A percentile compares a stretch with the other conserved stretches of the same genome.
Conservation (phyloP, 1,140 invertebrate genomes). For the Drosophila funebris region DNA sequence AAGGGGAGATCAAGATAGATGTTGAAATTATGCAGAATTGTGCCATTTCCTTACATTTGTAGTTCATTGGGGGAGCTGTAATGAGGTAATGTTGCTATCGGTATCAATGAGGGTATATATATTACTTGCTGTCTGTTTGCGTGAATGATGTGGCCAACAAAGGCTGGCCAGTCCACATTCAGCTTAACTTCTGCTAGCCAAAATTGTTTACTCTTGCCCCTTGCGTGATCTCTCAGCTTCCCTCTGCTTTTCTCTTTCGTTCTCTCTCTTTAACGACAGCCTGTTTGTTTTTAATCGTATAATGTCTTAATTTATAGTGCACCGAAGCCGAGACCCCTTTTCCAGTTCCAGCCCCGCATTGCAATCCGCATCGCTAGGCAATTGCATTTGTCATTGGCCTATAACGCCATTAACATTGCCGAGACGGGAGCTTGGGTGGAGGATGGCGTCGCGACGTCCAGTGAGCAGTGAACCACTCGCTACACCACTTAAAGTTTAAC, state of each 20-base stretch:
- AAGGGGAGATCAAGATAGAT: conserved; percentile 40
- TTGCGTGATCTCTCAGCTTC: not conserved
- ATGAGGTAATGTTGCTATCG: not conserved
- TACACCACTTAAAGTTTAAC: conserved; percentile 69
- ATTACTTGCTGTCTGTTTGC: not conserved
- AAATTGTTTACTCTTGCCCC: conserved; percentile 20
- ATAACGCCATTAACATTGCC: conserved; percentile 77
- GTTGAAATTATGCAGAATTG: conserved; percentile 20
- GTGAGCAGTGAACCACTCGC: conserved; percentile 33
- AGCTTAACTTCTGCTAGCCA: conserved; percentile 28
- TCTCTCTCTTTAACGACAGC: conserved; percentile 65
- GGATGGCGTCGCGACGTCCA: not conserved
- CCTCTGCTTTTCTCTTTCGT: conserved; percentile 24
- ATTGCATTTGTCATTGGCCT: conserved; percentile 80
- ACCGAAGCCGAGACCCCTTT: conserved; percentile 39
- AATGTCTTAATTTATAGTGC: conserved; percentile 83
- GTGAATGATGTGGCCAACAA: conserved; percentile 21
- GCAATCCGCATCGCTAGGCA: conserved; percentile 51
- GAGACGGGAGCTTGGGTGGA: not conserved
- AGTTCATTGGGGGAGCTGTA: not conserved
- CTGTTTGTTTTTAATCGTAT: conserved; percentile 83
- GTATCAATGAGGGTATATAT: not conserved
- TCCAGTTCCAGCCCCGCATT: conserved; percentile 32
- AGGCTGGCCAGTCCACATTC: conserved; percentile 2
- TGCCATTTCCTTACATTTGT: not conserved